These are phyloP conservation scores for Neoniphon sammara DNA, from an alignment of 2,797 vertebrate genomes.

Conservation along the genomic window DNA sequence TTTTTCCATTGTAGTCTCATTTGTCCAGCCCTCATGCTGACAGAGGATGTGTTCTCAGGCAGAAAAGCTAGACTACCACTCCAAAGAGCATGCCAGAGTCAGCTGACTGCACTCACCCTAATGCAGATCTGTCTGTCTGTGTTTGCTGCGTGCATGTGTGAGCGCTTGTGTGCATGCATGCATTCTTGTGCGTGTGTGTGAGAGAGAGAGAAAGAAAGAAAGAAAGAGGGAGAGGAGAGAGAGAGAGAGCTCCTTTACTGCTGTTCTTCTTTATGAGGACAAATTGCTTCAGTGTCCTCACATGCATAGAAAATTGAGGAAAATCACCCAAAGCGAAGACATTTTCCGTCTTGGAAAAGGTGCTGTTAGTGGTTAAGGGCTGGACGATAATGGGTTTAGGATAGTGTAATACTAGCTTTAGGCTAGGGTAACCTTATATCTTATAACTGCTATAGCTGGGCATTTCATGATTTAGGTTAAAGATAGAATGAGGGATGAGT, in stretches of 20 bases:
- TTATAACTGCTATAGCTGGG: no score
- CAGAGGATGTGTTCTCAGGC: constrained; percentile 15
- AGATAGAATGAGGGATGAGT: no score
- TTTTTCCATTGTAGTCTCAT: not conserved
- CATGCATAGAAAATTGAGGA: not conserved
- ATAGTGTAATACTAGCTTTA: no score
- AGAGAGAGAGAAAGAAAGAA: not conserved
- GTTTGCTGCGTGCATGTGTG: not conserved
- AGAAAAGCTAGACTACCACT: not conserved
- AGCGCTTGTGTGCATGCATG: not conserved
- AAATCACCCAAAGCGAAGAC: not conserved
- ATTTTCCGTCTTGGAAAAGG: no score
- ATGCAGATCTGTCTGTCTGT: not conserved
- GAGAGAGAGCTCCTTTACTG: not conserved
- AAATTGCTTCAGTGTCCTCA: no score
- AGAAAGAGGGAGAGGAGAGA: not conserved
- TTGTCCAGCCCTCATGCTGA: constrained; percentile 6
- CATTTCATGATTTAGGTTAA: no score
- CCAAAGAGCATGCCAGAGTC: constrained; percentile 22
- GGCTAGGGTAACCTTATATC: no score
- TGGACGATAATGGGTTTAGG: no score
- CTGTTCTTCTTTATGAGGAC: no score
- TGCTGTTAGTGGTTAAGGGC: no score
- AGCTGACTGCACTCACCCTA: constrained; percentile 26
- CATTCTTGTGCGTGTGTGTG: not conserved